Evolutionary conservation across 2,113 vertebrate species (phyloP), one percentile per base, ranked within the genome.

Genomic region (Ardeotis arabs): DNA sequence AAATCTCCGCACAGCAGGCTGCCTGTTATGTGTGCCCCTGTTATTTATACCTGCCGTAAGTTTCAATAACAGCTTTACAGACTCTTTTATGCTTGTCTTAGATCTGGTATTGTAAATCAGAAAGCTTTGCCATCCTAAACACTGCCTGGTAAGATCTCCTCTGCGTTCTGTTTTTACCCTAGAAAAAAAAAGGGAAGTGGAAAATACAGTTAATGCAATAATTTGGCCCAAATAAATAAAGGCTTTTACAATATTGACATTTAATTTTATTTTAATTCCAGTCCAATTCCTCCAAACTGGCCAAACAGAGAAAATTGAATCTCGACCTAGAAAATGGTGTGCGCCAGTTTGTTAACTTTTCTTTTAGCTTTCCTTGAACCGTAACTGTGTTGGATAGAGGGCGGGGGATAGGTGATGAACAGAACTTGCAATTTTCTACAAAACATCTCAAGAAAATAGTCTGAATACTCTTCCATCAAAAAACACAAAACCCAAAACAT

Each of bases 111-210:
- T 84, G 44, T 90, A 83, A 86, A 93, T 84, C 78, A 96, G 81
- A 93, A 94, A 86, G 58, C 58, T 79, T 63, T 97, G 90, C 92
- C 79, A 89, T 90, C 76, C n/a, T 93, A 95, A 93, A 93, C 84
- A 76, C 77, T 90, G 73, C 53, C 66, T 82, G 62, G 73, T 82
- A 92, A 92, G 80, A 92, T 53, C 39, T 72, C 49, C 28, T 93
- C 39, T 75, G 60, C 1, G 0, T 70, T 89, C 59, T 90, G 14
- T 16, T 95, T 87, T 85, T n/a, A 91, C 59, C 37, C 49, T 64
- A 76, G 35, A 10, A 84, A 49, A 82, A 49, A 79, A 88, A 88
- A 74, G 9, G 14, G n/a, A 95, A 81, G 52, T 86, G 90, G 92
- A 92, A 96, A 96, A 92, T 79, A 86, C 45, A 82, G 69, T 93